Conservation (phyloP, 2,797 vertebrate genomes). For the Sebastes steindachneri region DNA sequence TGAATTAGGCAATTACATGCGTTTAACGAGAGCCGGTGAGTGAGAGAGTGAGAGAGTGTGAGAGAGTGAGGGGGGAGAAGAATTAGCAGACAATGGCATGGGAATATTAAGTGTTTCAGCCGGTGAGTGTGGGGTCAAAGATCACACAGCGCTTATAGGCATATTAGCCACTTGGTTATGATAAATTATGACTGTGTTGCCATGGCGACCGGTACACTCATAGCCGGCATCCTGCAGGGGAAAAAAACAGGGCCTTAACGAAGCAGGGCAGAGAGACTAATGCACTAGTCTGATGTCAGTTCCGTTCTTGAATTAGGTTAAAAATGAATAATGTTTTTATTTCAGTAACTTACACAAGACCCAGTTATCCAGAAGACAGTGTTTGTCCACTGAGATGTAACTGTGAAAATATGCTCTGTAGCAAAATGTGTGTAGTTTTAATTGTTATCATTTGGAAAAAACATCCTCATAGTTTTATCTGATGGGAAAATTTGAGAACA, state of each 20-base stretch:
- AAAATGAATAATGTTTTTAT: slow-evolving; percentile 4
- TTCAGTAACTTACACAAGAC: not conserved
- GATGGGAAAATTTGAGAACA: not conserved
- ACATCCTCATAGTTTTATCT: not conserved
- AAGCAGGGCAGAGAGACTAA: slow-evolving; percentile 38
- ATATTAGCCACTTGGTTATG: slow-evolving; percentile 83
- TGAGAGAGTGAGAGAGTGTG: slow-evolving; percentile 29
- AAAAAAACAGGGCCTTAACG: slow-evolving; percentile 46
- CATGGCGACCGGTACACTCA: slow-evolving; percentile 63
- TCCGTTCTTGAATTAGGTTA: slow-evolving; percentile 17
- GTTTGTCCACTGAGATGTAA: not conserved
- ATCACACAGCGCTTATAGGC: slow-evolving; percentile 77
- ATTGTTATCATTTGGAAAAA: not conserved
- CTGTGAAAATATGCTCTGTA: not conserved
- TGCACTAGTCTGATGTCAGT: slow-evolving; percentile 6
- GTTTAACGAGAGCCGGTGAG: slow-evolving; percentile 73
- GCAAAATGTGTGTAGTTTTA: not conserved
- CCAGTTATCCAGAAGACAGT: not conserved
- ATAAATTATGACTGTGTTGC: slow-evolving; percentile 81
- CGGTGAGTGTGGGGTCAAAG: slow-evolving; percentile 77
- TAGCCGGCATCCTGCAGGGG: slow-evolving; percentile 15
- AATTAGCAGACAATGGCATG: slow-evolving; percentile 73
- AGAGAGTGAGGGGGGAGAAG: not conserved
- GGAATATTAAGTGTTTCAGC: slow-evolving; percentile 81
- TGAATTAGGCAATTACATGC: slow-evolving; percentile 84